phyloP scores from a whole-genome alignment of 2,797 vertebrate species.

The Phyllotis vaccarum region DNA sequence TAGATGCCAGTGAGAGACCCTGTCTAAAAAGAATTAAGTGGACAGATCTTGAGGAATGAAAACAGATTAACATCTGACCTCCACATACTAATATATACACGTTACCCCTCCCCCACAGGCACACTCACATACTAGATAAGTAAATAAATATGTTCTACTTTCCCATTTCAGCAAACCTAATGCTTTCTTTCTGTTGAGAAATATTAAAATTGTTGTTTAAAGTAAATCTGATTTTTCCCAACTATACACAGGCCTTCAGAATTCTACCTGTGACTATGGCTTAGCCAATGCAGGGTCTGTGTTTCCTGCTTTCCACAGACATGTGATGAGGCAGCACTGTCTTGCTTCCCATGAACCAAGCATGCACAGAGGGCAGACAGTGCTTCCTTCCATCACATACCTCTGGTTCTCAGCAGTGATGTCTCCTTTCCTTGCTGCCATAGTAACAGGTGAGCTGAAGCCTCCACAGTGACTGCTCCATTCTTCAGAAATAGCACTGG shows the following conservation, averaged over 20 bases:
- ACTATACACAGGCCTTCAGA: neutral
- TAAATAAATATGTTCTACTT: neutral
- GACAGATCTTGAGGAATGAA: neutral
- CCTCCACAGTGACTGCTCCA: neutral
- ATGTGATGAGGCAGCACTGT: neutral
- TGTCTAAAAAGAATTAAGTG: neutral
- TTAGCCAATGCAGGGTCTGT: neutral
- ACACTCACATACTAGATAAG: neutral
- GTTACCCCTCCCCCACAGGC: neutral
- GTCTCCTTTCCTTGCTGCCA: neutral
- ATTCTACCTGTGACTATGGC: neutral
- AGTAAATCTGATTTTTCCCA: neutral
- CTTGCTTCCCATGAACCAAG: neutral
- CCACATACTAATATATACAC: neutral
- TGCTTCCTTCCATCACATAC: neutral
- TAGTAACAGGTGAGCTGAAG: neutral
- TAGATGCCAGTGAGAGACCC: neutral
- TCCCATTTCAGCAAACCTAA: neutral
- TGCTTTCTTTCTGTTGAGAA: neutral
- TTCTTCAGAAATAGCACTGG: neutral
- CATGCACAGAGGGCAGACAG: neutral
- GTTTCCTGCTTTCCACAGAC: neutral
- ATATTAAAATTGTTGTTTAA: neutral
- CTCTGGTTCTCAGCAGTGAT: neutral
- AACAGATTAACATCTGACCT: neutral